Conservation (phyloP, 2,113 vertebrate genomes). For the Emydocephalus ijimae region DNA sequence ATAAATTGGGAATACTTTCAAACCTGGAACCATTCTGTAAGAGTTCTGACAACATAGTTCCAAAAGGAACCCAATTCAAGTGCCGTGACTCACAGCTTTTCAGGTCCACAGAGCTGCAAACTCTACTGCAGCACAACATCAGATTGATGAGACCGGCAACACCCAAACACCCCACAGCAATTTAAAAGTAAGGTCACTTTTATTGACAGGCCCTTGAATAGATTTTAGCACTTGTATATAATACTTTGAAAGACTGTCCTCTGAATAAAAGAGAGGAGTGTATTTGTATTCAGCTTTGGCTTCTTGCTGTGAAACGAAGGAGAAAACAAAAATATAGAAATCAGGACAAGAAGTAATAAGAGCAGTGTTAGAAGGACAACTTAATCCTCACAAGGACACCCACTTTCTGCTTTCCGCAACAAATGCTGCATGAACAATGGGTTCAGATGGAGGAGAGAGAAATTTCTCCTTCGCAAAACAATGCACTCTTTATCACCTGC, state of each 20-base stretch:
- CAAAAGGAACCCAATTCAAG: background rate
- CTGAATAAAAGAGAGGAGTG: constrained; percentile 34
- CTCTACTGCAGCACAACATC: background rate
- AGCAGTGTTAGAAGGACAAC: constrained; percentile 39
- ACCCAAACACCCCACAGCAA: constrained; percentile 28
- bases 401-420: background rate
- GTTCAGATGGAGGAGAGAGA: background rate
- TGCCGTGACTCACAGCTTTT: background rate
- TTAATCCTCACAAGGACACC: constrained; percentile 37
- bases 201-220: constrained; percentile 48
- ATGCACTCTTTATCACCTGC: background rate
- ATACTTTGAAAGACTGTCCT: constrained; percentile 43
- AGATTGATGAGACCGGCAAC: constrained; percentile 24
- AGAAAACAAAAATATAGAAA: constrained; percentile 63
- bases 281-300: constrained; percentile 32
- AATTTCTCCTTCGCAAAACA: background rate
- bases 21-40: background rate
- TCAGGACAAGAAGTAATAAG: constrained; percentile 30
- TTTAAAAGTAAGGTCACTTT: constrained; percentile 41
- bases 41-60: background rate
- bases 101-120: background rate
- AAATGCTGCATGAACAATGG: background rate
- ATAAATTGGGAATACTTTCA: background rate
- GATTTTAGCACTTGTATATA: constrained; percentile 27
- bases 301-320: constrained; percentile 37